These are phyloP conservation scores for Oncorhynchus kisutch DNA, from an alignment of 2,113 vertebrate species.

Conservation along the genomic window DNA sequence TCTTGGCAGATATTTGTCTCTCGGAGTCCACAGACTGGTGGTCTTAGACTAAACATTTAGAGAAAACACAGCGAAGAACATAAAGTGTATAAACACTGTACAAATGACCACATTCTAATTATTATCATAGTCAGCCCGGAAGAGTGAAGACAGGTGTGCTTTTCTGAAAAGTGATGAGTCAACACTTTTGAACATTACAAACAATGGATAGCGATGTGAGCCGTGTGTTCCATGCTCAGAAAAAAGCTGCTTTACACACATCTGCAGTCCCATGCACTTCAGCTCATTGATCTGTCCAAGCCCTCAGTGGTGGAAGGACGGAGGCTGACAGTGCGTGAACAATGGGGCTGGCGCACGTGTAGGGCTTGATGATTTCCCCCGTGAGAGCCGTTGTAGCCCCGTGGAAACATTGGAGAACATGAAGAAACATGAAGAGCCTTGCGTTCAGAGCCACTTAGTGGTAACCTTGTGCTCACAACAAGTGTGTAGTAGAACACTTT, in stretches of 20 bases:
- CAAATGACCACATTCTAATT: no score
- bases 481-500: background rate
- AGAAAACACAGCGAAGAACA: no score
- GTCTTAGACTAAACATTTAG: no score
- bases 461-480: constrained; percentile 10
- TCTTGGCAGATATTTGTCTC: no score
- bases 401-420: background rate
- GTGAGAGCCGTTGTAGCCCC: background rate
- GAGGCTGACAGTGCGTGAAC: constrained; percentile 31
- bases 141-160: no score
- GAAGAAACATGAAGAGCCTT: background rate
- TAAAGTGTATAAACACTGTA: no score
- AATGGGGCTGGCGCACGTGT: background rate
- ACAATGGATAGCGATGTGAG: no score
- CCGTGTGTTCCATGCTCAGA: no score
- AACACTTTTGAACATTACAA: no score
- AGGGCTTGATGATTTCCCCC: background rate
- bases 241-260: background rate
- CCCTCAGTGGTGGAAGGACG: background rate
- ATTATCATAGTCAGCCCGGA: no score
- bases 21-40: no score
- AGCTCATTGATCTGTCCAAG: background rate
- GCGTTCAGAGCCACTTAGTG: background rate
- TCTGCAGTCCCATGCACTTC: background rate
- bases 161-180: no score